Evolutionary conservation across 2,797 vertebrate genomes (phyloP), one percentile per base, ranked within the genome.

Genomic region (Myotis pilosus): DNA sequence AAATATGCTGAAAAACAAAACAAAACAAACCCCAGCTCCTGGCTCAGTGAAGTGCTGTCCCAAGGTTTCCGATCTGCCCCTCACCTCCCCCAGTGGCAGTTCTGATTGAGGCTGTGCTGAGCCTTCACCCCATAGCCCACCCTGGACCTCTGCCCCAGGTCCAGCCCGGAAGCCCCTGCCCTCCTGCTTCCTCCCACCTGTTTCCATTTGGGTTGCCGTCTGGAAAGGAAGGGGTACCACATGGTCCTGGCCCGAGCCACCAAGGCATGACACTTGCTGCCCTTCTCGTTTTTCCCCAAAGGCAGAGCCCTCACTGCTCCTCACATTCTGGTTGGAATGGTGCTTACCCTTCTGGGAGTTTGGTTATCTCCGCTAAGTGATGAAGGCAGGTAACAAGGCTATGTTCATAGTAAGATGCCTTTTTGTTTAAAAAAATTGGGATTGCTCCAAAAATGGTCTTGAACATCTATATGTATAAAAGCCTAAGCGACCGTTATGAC

Each of bases 371-470:
- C 33, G 33, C 28, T 30, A 33, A 44, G 66, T 79, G 7, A 8
- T 16, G 10, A 47, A n/a, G 79, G 89, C 78, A 16, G n/a, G 62
- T 62, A 7, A 16, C 44, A 64, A 23, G 60, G 76, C 13, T 62
- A 41, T 22, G 30, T 89, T 19, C n/a, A 7, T 9, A 23, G 51
- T 16, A 38, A 10, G 51, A 47, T 22, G 20, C 23, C 23, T 66
- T 80, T 72, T 91, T 60, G 13, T 51, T 74, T 74, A 41, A 71
- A 78, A 78, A 69, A 55, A 22, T 11, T 28, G 33, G 30, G 60
- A 57, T 66, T 19, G 28, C n/a, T 78, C 36, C 57, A 51, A 15
- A 80, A 87, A 17, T 17, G n/a, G 20, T 30, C 51, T 57, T 44
- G 72, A 72, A 53, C 44, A 19, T 19, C 25, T 62, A 55, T 55